These are phyloP conservation scores for Bathynomus jamesi DNA, from an alignment of 1,140 invertebrate species.

Conservation along the genomic window DNA sequence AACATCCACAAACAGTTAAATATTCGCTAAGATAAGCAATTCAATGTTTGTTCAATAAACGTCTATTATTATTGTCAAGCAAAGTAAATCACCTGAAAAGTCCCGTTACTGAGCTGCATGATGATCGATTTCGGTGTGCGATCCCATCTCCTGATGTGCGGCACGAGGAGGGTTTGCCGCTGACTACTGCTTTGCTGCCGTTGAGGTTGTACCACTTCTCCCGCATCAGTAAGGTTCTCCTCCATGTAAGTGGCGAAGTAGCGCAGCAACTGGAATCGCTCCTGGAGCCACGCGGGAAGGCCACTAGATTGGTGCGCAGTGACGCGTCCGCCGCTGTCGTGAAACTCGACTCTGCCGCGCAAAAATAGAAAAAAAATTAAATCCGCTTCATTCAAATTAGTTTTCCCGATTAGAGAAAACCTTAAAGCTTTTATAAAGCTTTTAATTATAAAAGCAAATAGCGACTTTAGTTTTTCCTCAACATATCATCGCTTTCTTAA, in stretches of 20 bases:
- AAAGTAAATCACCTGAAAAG: slow-evolving; percentile 54
- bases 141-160: slow-evolving; percentile 53
- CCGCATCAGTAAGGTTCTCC: slow-evolving; percentile 53
- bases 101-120: slow-evolving; percentile 54
- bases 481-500: too few species aligned
- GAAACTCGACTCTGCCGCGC: slow-evolving; percentile 52
- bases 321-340: slow-evolving; percentile 49
- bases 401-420: not conserved
- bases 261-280: slow-evolving; percentile 52
- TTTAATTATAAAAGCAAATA: too few species aligned
- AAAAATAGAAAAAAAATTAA: slow-evolving; percentile 6
- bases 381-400: not conserved
- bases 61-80: too few species aligned
- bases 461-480: too few species aligned
- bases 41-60: too few species aligned
- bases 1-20: too few species aligned
- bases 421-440: not conserved
- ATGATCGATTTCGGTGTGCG: slow-evolving; percentile 54
- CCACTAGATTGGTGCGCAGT: slow-evolving; percentile 46
- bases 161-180: slow-evolving; percentile 39
- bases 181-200: slow-evolving; percentile 10
- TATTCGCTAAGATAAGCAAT: too few species aligned
- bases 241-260: slow-evolving; percentile 59
- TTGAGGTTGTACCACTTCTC: slow-evolving; percentile 26
- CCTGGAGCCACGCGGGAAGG: slow-evolving; percentile 49